These are phyloP conservation scores for Ips nitidus DNA, from an alignment of 1,140 invertebrate genomes.

Conservation along the genomic window DNA sequence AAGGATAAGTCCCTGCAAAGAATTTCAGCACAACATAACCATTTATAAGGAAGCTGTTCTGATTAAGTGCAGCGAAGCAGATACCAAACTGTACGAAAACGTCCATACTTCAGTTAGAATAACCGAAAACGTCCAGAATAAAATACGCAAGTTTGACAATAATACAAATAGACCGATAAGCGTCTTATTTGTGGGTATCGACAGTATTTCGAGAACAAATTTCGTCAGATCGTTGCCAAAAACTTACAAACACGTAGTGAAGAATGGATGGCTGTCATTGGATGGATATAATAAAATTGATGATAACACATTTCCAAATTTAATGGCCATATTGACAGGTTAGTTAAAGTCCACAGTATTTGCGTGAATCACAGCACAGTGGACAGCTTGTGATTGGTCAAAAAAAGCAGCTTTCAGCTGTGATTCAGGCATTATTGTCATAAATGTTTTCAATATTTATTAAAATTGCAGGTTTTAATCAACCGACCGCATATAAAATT, in stretches of 20 bases:
- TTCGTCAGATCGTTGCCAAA: slow-evolving; percentile 74
- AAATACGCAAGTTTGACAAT: slow-evolving; percentile 23
- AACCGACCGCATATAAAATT: slow-evolving; percentile 53
- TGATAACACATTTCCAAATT: slow-evolving; percentile 81
- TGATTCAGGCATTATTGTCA: background rate
- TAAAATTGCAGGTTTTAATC: slow-evolving; percentile 45
- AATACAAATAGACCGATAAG: slow-evolving; percentile 52
- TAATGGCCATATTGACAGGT: slow-evolving; percentile 74
- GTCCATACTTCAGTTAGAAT: slow-evolving; percentile 54
- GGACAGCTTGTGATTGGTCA: too few species aligned
- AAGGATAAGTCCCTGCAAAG: slow-evolving; percentile 51
- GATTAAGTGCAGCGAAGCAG: slow-evolving; percentile 51
- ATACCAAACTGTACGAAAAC: slow-evolving; percentile 57
- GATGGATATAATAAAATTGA: slow-evolving; percentile 69
- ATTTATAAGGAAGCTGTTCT: slow-evolving; percentile 52
- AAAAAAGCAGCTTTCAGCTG: too few species aligned
- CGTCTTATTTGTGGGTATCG: slow-evolving; percentile 77
- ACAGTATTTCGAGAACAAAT: slow-evolving; percentile 79
- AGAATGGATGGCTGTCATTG: slow-evolving; percentile 55
- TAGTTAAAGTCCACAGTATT: background rate
- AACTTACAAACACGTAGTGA: slow-evolving; percentile 66
- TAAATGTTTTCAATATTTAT: background rate
- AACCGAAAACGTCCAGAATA: slow-evolving; percentile 37
- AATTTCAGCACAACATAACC: slow-evolving; percentile 51
- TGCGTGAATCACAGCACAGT: background rate